Conservation (phyloP, 2,113 vertebrate genomes). For the Pterocles gutturalis region DNA sequence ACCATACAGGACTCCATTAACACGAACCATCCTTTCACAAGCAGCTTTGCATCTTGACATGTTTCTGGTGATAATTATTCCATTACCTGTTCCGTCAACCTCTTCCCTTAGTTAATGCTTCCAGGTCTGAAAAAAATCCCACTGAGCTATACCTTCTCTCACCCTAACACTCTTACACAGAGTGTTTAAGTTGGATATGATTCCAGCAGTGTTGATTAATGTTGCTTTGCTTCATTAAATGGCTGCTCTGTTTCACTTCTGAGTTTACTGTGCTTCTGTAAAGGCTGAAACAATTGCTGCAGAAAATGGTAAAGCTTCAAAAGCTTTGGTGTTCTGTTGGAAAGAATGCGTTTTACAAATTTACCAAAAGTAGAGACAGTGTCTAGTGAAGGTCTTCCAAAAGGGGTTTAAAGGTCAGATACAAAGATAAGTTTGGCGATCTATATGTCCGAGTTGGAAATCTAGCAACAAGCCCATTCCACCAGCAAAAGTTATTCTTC, state of each 20-base stretch:
- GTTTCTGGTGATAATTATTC: background rate
- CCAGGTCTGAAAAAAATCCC: background rate
- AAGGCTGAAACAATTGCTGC: background rate
- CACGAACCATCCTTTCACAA: background rate
- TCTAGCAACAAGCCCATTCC: background rate
- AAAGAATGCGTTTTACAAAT: background rate
- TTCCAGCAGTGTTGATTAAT: background rate
- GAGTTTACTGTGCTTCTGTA: background rate
- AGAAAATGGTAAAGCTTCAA: background rate
- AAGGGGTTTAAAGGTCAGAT: background rate
- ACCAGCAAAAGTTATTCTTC: background rate
- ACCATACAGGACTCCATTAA: background rate
- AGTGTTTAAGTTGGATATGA: background rate
- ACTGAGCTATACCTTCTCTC: background rate
- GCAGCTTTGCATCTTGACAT: background rate
- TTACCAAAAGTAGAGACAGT: background rate
- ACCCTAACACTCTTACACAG: background rate
- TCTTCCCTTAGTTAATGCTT: background rate
- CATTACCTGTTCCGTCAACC: background rate
- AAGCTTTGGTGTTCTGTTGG: background rate
- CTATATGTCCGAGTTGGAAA: background rate
- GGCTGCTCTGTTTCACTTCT: background rate
- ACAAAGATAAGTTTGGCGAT: background rate
- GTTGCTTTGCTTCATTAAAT: background rate
- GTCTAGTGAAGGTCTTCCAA: background rate